phyloP scores from a whole-genome alignment of 2,888 invertebrate species.

The Pardosa pseudoannulata region DNA sequence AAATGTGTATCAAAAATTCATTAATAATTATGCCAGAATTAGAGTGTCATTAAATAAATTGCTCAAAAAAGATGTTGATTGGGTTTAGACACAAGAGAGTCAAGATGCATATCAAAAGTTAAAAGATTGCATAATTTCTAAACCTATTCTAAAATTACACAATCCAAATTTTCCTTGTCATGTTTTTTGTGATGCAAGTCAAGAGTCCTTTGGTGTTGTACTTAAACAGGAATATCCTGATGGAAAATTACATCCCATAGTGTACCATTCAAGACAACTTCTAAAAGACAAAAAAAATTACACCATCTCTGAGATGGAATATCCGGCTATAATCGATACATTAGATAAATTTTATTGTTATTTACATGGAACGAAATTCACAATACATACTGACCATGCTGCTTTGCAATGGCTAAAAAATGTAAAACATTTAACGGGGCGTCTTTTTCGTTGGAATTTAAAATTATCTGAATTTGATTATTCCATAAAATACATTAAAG shows the following conservation, averaged over 20 bases:
- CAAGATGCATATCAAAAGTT: too few species aligned
- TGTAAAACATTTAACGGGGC: not conserved
- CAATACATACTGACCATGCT: too few species aligned
- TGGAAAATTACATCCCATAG: not conserved
- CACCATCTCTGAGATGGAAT: not conserved
- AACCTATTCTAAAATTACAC: not conserved
- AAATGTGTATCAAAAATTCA: too few species aligned
- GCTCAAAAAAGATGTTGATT: not conserved
- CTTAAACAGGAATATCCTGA: not conserved
- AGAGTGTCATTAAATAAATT: not conserved
- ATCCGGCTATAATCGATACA: not conserved
- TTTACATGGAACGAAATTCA: not conserved
- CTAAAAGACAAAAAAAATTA: not conserved
- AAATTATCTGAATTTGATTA: not conserved
- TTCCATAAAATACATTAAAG: conserved; percentile 5
- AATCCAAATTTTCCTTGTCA: not conserved
- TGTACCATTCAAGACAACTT: not conserved
- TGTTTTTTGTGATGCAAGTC: not conserved
- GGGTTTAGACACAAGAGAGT: too few species aligned
- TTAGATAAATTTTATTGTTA: not conserved
- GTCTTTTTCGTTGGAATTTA: not conserved
- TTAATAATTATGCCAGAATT: too few species aligned
- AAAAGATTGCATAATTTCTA: not conserved
- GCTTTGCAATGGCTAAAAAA: too few species aligned
- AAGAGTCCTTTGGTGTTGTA: not conserved